Base-by-base conservation (phyloP, 2,113 vertebrate species). In the Tauraco erythrolophus region DNA sequence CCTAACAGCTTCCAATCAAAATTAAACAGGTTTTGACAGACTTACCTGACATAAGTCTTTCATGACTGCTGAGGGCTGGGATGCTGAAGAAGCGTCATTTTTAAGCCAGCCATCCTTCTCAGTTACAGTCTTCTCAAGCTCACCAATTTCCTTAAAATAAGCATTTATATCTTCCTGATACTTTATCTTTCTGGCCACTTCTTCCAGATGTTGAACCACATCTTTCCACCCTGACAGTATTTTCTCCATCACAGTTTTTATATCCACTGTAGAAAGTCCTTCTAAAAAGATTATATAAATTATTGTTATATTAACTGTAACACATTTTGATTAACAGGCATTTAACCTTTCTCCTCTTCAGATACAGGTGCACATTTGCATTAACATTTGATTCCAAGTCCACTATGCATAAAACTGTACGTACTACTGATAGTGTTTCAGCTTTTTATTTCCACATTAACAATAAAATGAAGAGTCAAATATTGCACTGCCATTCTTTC, bases 21-120 rank as follows among this genome's bases (percentile, higher is more conserved):
- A 30, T 64, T 7, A 46, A 30, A 30, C n/a, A 45, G 7, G 28
- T 41, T 82, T 35, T 57, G 27, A 33, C 71, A 92, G 45, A 41
- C 97, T 97, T 95, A 99, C 99, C 99, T 99, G 98, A 95, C 98
- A 99, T 35, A 98, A 97, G 14, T 98, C 98, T 19, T 97, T 97
- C 79, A 98, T 70, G 39, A 80, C 76, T 35, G 84, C 92, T 45
- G 98, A 95, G 10, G 96, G 71, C 45, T 96, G 94, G 25, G 95
- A 92, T 41, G 81, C 37, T 15, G 80, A 88, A 66, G 95, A 37
- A 13, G 84, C 2, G 0, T 87, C 25, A 1, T 81, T 96, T 70
- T 96, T 97, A 51, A 99, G 83, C 99, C 99, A 99, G 60, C 60
- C 84, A 75, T 99, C 99, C 62, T 99, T 99, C 11, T 97, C 97